These are phyloP conservation scores for Alviniconcha marisindica DNA, from an alignment of 1,140 invertebrate genomes.

Conservation along the genomic window DNA sequence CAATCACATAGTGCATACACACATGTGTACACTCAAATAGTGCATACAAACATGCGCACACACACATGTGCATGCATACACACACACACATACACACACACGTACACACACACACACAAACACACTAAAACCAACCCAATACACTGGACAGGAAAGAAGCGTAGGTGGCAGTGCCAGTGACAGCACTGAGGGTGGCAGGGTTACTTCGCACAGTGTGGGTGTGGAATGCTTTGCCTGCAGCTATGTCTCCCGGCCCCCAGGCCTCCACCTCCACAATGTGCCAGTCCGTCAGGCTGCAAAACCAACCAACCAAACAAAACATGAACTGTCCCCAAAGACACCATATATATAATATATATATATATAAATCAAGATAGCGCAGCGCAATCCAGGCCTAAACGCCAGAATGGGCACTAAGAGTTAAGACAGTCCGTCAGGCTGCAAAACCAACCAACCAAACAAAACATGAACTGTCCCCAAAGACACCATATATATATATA, in stretches of 20 bases:
- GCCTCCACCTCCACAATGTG: slow-evolving; percentile 81
- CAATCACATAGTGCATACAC: background rate
- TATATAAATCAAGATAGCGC: too few species aligned
- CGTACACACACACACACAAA: slow-evolving; percentile 10
- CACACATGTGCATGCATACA: background rate
- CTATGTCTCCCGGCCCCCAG: slow-evolving; percentile 76
- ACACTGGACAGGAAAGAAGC: slow-evolving; percentile 79
- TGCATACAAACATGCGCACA: background rate
- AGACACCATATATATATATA: too few species aligned
- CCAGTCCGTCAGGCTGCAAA: slow-evolving; percentile 77
- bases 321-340: too few species aligned
- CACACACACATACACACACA: slow-evolving; percentile 1
- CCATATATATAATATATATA: too few species aligned
- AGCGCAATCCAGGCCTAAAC: too few species aligned
- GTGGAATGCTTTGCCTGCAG: slow-evolving; percentile 74
- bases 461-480: too few species aligned
- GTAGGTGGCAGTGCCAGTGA: slow-evolving; percentile 80
- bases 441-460: slow-evolving; percentile 22
- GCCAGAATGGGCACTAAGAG: too few species aligned
- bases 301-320: background rate
- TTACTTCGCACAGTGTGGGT: slow-evolving; percentile 79
- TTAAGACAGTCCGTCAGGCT: slow-evolving; percentile 79
- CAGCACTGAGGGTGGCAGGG: slow-evolving; percentile 79
- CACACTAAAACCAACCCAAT: slow-evolving; percentile 64
- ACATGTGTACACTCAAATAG: background rate